These are phyloP conservation scores for Xenops minutus DNA, from an alignment of 2,797 vertebrate genomes.

Conservation along the genomic window DNA sequence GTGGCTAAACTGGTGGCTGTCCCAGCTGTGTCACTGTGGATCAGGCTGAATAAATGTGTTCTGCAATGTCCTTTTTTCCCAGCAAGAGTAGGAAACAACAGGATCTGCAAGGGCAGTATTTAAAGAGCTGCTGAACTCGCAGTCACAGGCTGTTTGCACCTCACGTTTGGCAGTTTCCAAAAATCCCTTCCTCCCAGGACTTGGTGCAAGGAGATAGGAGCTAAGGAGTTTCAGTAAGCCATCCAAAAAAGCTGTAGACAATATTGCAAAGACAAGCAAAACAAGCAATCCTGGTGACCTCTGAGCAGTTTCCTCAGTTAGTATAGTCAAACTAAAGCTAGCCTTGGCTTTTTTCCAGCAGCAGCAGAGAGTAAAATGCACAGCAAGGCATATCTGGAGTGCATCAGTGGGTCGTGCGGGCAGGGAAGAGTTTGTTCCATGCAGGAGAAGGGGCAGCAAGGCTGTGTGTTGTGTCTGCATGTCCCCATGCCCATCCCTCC, in stretches of 20 bases:
- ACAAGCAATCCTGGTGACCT: neutral
- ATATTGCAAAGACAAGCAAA: neutral
- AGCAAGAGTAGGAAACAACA: neutral
- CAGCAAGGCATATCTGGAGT: neutral
- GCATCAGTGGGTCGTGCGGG: neutral
- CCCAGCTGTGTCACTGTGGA: neutral
- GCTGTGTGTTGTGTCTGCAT: neutral
- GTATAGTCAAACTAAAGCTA: neutral
- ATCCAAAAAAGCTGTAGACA: neutral
- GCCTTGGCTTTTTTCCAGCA: neutral
- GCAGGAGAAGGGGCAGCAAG: neutral
- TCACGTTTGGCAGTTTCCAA: neutral
- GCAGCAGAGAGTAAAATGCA: neutral
- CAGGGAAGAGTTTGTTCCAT: neutral
- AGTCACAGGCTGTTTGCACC: neutral
- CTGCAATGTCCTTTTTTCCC: neutral
- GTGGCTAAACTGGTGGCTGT: neutral
- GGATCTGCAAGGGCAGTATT: neutral
- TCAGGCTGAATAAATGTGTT: neutral
- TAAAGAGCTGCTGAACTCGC: neutral
- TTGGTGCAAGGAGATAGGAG: neutral
- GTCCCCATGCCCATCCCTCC: neutral
- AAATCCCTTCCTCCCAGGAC: neutral
- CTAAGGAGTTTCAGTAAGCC: neutral
- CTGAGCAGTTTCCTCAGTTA: neutral